Percentiles rank a stretch among this genome's conserved stretches.
phyloP scores from a whole-genome alignment of 2,888 invertebrate genomes.

The Drosophila sordidula region DNA sequence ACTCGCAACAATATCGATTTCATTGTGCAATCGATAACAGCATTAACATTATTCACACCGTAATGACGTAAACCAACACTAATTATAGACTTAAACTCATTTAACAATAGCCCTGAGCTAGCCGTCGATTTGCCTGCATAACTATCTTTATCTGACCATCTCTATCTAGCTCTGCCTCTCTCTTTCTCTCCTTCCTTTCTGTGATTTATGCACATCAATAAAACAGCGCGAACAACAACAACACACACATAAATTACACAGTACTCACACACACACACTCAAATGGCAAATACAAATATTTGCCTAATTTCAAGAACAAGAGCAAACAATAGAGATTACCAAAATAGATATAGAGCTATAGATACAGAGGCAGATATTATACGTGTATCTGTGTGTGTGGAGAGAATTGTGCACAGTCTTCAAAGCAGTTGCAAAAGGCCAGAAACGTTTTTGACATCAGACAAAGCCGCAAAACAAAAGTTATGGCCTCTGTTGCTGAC shows the following conservation, averaged over 20 bases:
- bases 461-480: slow-evolving; percentile 38
- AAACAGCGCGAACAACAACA: slow-evolving; percentile 45
- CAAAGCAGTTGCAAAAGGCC: slow-evolving; percentile 25
- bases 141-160: slow-evolving; percentile 5
- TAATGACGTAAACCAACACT: slow-evolving; percentile 31
- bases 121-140: slow-evolving; percentile 1
- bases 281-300: slow-evolving; percentile 67
- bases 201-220: slow-evolving; percentile 64
- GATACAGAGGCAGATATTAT: slow-evolving; percentile 10
- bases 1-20: slow-evolving; percentile 2
- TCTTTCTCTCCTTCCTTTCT: background rate
- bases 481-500: slow-evolving; percentile 43
- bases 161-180: background rate
- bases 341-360: slow-evolving; percentile 22
- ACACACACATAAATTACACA: slow-evolving; percentile 53
- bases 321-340: slow-evolving; percentile 52
- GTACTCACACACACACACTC: slow-evolving; percentile 39
- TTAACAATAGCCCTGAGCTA: slow-evolving; percentile 20
- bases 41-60: slow-evolving; percentile 1
- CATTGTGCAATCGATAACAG: slow-evolving; percentile 14
- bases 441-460: slow-evolving; percentile 39
- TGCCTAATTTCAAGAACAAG: slow-evolving; percentile 67
- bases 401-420: slow-evolving; percentile 4
- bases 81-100: slow-evolving; percentile 60
- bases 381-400: background rate